A percentile compares a stretch with the other conserved stretches of the same genome.
phyloP scores from a whole-genome alignment of 2,797 vertebrate genomes.

The Rhynchonycteris naso region DNA sequence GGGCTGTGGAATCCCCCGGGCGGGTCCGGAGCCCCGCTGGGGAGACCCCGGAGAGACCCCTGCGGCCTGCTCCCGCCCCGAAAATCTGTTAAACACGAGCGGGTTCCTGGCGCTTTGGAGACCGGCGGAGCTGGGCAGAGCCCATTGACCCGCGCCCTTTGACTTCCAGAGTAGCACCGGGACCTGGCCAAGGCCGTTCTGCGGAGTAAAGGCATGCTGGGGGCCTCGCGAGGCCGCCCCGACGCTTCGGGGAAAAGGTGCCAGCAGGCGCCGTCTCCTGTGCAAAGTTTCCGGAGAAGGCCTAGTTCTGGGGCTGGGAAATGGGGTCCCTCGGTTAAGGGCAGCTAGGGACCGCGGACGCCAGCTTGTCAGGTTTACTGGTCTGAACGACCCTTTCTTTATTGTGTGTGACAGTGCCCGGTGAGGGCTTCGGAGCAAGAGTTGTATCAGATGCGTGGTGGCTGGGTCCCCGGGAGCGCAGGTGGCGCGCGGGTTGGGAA shows the following conservation, averaged over 20 bases:
- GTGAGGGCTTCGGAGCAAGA: neutral
- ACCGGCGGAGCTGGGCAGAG: neutral
- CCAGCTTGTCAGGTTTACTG: neutral
- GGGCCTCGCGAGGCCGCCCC: slow-evolving; percentile 85
- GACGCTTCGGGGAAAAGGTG: slow-evolving; percentile 91
- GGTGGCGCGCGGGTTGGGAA: neutral
- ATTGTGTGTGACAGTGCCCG: too few relatives aligned
- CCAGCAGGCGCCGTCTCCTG: neutral
- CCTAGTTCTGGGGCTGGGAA: neutral
- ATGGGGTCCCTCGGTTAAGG: neutral
- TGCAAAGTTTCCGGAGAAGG: neutral
- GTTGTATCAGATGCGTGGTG: neutral
- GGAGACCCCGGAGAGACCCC: neutral
- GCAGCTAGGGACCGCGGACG: neutral
- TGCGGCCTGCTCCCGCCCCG: neutral
- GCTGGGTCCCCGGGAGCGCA: neutral
- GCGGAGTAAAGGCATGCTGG: slow-evolving; percentile 92
- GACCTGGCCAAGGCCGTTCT: slow-evolving; percentile 93
- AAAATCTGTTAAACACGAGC: neutral
- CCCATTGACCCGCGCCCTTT: slow-evolving; percentile 61
- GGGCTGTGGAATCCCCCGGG: neutral
- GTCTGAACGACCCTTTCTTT: neutral
- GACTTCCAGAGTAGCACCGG: slow-evolving; percentile 91
- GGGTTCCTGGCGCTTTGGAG: neutral
- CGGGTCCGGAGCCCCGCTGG: neutral